Conservation (phyloP, 1,140 invertebrate species). For the Bombus soroeensis region DNA sequence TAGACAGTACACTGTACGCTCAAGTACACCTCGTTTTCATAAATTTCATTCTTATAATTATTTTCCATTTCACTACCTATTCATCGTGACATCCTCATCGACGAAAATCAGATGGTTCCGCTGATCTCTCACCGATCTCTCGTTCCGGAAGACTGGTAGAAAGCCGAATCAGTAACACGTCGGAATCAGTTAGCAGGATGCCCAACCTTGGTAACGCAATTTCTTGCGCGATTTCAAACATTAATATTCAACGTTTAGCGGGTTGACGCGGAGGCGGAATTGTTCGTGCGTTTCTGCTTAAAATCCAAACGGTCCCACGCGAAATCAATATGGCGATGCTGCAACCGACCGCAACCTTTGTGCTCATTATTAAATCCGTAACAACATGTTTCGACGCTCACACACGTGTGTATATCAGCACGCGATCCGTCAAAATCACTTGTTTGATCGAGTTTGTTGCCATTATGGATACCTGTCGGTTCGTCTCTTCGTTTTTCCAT, state of each 20-base stretch:
- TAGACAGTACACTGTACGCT: no score
- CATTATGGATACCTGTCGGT: no score
- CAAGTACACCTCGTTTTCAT: background rate
- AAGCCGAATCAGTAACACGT: background rate
- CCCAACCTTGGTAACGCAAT: constrained; percentile 15
- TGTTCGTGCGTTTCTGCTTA: constrained; percentile 11
- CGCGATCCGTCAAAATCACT: background rate
- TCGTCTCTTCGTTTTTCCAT: no score
- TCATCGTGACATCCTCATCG: background rate
- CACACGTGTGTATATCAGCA: background rate
- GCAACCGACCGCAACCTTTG: constrained; percentile 29
- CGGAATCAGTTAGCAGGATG: background rate
- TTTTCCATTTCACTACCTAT: background rate
- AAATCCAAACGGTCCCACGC: constrained; percentile 30
- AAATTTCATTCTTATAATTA: background rate
- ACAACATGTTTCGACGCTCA: constrained; percentile 4
- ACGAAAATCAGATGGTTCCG: background rate
- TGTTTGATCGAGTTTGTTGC: background rate
- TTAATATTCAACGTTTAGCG: constrained; percentile 40
- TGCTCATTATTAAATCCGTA: constrained; percentile 46
- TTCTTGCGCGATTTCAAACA: constrained; percentile 32
- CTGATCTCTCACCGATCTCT: background rate
- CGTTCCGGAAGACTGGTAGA: background rate
- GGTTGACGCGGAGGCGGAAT: background rate
- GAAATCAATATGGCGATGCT: constrained; percentile 50